These are phyloP conservation scores for Cryptocephalus primarius DNA, from an alignment of 2,888 invertebrate species.

Conservation along the genomic window DNA sequence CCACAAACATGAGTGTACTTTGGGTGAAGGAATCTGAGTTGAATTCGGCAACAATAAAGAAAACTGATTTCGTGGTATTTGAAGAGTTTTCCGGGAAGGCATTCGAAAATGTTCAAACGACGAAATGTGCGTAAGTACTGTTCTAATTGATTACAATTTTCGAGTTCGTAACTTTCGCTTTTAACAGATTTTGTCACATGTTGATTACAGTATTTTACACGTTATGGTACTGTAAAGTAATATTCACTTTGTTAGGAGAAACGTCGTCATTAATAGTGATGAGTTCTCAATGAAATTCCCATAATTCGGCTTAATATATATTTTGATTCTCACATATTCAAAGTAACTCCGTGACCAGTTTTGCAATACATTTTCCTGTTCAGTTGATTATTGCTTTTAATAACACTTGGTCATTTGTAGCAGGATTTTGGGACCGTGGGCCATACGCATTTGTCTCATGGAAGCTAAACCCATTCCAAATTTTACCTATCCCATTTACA, in stretches of 20 bases:
- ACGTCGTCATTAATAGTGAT: background rate
- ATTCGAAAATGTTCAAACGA: constrained; percentile 52
- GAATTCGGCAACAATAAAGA: constrained; percentile 42
- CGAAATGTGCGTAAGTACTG: constrained; percentile 58
- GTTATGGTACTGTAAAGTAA: background rate
- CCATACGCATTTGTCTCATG: constrained; percentile 61
- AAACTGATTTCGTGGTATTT: constrained; percentile 68
- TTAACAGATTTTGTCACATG: background rate
- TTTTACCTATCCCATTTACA: constrained; percentile 64
- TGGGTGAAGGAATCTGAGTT: constrained; percentile 58
- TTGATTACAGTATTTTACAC: background rate
- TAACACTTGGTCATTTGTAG: constrained; percentile 21
- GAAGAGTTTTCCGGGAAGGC: constrained; percentile 64
- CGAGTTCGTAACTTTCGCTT: too few species aligned
- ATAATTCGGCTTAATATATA: too few species aligned
- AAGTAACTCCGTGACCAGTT: background rate
- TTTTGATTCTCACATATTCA: background rate
- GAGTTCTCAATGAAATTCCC: too few species aligned
- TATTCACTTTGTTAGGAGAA: background rate
- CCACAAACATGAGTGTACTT: constrained; percentile 44
- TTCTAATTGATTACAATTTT: constrained; percentile 1
- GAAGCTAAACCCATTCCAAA: constrained; percentile 65
- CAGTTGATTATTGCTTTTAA: background rate
- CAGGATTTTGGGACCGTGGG: constrained; percentile 75
- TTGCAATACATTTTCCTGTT: background rate